A percentile compares a stretch with the other conserved stretches of the same genome.
phyloP scores from a whole-genome alignment of 2,797 vertebrate genomes.

The Pseudotriccus pelzelni region DNA sequence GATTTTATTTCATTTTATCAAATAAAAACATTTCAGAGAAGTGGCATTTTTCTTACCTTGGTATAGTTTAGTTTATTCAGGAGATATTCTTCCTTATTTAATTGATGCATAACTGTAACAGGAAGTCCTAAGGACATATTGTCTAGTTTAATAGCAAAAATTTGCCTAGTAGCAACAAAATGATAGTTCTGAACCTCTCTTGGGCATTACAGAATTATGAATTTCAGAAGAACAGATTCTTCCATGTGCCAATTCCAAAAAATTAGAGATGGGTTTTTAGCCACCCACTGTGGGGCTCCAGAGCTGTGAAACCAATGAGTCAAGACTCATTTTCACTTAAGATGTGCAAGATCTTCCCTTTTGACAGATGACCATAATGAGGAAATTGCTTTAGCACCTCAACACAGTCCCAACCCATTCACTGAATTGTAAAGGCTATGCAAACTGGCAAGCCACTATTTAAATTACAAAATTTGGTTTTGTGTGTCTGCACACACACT shows the following conservation, averaged over 20 bases:
- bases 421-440: not conserved
- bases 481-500: not conserved
- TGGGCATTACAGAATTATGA: not conserved
- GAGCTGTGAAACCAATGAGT: not conserved
- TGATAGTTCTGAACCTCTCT: not conserved
- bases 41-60: not conserved
- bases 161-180: not conserved
- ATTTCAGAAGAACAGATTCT: not conserved
- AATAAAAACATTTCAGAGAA: not conserved
- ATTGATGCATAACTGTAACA: not conserved
- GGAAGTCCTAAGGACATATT: not conserved
- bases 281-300: not conserved
- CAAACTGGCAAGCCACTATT: not conserved
- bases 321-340: not conserved
- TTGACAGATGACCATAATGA: not conserved
- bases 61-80: not conserved
- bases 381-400: conserved; percentile 22
- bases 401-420: not conserved
- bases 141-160: not conserved
- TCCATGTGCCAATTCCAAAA: not conserved
- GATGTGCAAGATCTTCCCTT: not conserved
- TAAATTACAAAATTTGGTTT: not conserved
- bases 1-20: not conserved
- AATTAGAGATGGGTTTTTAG: not conserved
- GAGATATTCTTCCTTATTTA: not conserved